A percentile compares a stretch with the other conserved stretches of the same genome.
These are phyloP conservation scores for Vesta saturnalis DNA, from an alignment of 2,888 invertebrate species.

Conservation along the genomic window DNA sequence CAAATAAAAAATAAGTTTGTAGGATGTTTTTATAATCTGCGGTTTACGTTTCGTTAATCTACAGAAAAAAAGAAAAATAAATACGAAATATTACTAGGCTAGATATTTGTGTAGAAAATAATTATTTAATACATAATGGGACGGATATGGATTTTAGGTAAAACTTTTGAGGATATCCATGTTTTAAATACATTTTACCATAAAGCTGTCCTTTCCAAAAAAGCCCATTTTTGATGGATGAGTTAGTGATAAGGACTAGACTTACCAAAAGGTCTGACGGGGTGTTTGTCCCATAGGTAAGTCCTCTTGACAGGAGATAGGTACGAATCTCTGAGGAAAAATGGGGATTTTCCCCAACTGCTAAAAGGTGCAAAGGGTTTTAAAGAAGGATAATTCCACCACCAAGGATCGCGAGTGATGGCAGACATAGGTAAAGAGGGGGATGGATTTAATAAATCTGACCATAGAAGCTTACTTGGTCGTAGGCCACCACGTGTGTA, in stretches of 20 bases:
- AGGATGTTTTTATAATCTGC: too few relatives aligned
- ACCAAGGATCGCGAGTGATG: slow-evolving; percentile 89
- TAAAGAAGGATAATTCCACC: slow-evolving; percentile 86
- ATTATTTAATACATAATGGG: background rate
- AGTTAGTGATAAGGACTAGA: slow-evolving; percentile 51
- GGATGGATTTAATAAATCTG: slow-evolving; percentile 82
- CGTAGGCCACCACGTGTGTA: slow-evolving; percentile 72
- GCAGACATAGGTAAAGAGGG: slow-evolving; percentile 81
- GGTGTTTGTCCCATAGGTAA: slow-evolving; percentile 92
- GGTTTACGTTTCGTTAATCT: too few relatives aligned
- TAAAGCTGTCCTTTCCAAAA: slow-evolving; percentile 44
- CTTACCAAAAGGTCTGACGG: slow-evolving; percentile 91
- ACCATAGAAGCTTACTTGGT: slow-evolving; percentile 62
- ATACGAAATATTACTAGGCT: too few relatives aligned
- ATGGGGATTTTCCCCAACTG: slow-evolving; percentile 77
- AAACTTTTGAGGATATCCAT: background rate
- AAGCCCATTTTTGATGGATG: slow-evolving; percentile 20
- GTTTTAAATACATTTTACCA: background rate
- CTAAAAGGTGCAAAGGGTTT: slow-evolving; percentile 74
- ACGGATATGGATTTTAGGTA: background rate
- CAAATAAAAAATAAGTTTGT: too few relatives aligned
- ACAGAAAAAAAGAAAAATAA: too few relatives aligned
- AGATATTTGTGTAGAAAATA: too few relatives aligned
- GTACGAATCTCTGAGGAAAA: slow-evolving; percentile 86
- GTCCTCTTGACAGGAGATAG: slow-evolving; percentile 91